phyloP scores from a whole-genome alignment of 2,888 invertebrate species.

The Acleris sparsana region DNA sequence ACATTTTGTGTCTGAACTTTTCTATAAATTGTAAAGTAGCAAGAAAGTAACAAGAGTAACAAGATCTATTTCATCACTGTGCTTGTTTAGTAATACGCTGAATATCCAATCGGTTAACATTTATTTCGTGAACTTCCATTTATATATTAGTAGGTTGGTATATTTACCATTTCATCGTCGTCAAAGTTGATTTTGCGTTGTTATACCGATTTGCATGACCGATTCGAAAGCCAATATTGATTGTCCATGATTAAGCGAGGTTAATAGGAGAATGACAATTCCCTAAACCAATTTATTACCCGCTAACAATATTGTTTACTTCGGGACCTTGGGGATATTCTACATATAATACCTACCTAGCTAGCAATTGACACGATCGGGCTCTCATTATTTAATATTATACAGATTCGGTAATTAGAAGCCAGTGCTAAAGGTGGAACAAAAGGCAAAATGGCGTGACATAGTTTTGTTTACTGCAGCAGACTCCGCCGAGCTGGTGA shows the following conservation, averaged over 20 bases:
- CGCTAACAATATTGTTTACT: slow-evolving; percentile 34
- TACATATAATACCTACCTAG: too few relatives aligned
- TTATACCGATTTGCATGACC: not conserved
- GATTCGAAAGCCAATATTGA: slow-evolving; percentile 19
- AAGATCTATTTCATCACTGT: not conserved
- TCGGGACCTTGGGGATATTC: slow-evolving; percentile 24
- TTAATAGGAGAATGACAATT: slow-evolving; percentile 34
- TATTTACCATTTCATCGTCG: not conserved
- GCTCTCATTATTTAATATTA: not conserved
- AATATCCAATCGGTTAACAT: not conserved
- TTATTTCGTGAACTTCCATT: not conserved
- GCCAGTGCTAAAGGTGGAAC: not conserved
- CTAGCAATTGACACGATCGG: slow-evolving; percentile 15
- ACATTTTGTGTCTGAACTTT: not conserved
- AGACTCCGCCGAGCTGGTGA: not conserved
- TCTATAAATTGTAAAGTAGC: slow-evolving; percentile 20
- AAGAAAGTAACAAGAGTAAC: slow-evolving; percentile 4
- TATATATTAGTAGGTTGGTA: not conserved
- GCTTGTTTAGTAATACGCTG: not conserved
- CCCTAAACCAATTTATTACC: slow-evolving; percentile 36
- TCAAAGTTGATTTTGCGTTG: not conserved
- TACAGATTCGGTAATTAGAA: not conserved
- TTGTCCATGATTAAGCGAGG: slow-evolving; percentile 25
- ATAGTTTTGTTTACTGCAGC: slow-evolving; percentile 1
- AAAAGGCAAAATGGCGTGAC: not conserved